Base-by-base conservation (phyloP, 2,888 invertebrate species). In the Tromatobia lineatoria region DNA sequence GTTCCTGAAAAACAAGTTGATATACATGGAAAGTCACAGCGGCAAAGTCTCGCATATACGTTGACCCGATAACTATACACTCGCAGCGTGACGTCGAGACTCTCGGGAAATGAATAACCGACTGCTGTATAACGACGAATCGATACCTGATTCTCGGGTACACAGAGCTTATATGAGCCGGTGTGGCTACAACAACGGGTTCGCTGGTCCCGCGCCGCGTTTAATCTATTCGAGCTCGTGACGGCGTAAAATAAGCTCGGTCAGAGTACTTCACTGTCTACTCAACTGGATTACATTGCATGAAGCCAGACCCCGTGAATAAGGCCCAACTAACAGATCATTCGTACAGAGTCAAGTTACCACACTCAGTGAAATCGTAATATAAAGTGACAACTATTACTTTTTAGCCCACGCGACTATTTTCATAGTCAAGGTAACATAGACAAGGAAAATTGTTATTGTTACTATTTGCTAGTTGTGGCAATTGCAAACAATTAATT, bases 91-190 rank as follows among this genome's bases (percentile, higher is more conserved):
- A 66, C 75, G 75, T 13, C 64, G 57, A 82, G 70, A 34, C 83
- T 79, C 75, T 75, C 66, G 79, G 79, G 79, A 80, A 80, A 79
- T 83, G 75, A 83, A 83, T 83, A 80, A 83, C 79, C 79, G 70
- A 70, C 57, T 74, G 29, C 57, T 25, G 54, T 61, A 47, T 75
- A 74, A 75, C 75, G 83, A 75, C 64, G 42, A 79, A 83, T 83
- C 83, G 75, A 83, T 83, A 83, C 83, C 64, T 71, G 66, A 79
- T 80, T 80, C 83, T 75, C 79, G 50, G 79, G 54, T n/a, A 69
- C 67, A 50, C 79, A n/a, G 34, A 23, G 59, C 23, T 59, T 59
- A 47, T 50, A 38, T 34, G 45, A 59, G 59, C 20, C 73, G 42
- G 18, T 10, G 71, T 23, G 70, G 42, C 23, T 15, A 57, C 52